Base-by-base conservation (phyloP, 30 jellyfish, hydroid and myxozoan species). In the Hydractinia echinata region DNA sequence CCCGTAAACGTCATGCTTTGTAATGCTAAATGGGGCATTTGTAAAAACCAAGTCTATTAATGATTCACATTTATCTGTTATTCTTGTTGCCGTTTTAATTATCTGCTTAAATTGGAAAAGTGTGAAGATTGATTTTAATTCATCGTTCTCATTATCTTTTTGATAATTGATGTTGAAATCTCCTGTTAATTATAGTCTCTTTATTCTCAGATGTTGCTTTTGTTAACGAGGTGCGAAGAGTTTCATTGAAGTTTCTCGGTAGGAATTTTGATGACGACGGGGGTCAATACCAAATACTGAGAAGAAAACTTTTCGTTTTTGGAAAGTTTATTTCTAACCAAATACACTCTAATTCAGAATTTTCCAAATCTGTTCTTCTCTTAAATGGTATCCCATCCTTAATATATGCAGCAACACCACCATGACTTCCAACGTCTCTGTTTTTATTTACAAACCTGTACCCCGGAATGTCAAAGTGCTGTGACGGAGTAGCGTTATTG, bases 231-330 rank as follows among this genome's bases (percentile, higher is more conserved):
- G 74, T 6, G 10, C 39, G 10, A 6, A 64, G 10, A 64, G 39
- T 44, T 64, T 64, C 74, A 64, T 64, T 15, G 61, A 8, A 71
- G 61, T 9, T 50, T 71, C 10, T 71, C 49, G 81, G 81, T 11
- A 71, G 70, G 49, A 6, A 71, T 50, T 71, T 71, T n/a, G 81
- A 71, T 71, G 81, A 18, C 18, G 6, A 39, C 70, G 81, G 81
- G 55, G 81, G 81, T 15, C 81, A 68, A 15, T 71, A 71, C 61
- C 61, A 6, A 71, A 71, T 71, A 71, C 61, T 50, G 14, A 71
- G 9, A 18, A 71, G 81, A 50, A 71, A 9, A 58, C 81, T 4
- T 39, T 50, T 39, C n/a, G 81, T 21, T 7, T 71, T 71, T 8
- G 55, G 61, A 15, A 50, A 50, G 11, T 10, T 71, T 6, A 71